A percentile compares a stretch with the other conserved stretches of the same genome.
These are phyloP conservation scores for Pseudorectes ferrugineus DNA, from an alignment of 2,113 vertebrate genomes.

Conservation along the genomic window DNA sequence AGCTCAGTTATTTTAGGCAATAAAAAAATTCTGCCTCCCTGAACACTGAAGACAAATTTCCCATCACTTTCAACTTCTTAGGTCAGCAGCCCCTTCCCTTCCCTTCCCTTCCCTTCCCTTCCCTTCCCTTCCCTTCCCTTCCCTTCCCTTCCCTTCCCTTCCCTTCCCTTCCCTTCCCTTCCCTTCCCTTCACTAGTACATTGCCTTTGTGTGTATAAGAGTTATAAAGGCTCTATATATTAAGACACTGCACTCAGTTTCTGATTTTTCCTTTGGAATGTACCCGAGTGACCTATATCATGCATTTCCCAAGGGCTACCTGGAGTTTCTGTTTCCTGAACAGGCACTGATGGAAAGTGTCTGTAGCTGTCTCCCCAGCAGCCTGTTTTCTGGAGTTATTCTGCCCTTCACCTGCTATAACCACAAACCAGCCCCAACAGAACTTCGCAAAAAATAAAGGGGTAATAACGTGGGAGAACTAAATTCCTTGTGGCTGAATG, in stretches of 20 bases:
- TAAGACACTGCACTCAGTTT: background rate
- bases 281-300: background rate
- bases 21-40: background rate
- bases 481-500: background rate
- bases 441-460: background rate
- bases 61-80: background rate
- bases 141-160: background rate
- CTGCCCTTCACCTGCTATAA: background rate
- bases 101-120: background rate
- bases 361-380: background rate
- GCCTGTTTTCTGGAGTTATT: background rate
- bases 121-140: too few species aligned
- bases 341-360: accelerated
- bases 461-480: background rate
- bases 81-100: background rate
- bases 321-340: background rate
- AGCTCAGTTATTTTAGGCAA: background rate
- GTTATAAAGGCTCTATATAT: background rate
- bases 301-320: background rate
- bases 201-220: background rate
- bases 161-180: too few species aligned
- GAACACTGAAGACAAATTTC: background rate
- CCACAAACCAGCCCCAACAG: background rate
- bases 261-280: background rate
- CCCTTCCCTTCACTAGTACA: background rate